Conservation (phyloP, 2,797 vertebrate species). For the Xerus rutilus region DNA sequence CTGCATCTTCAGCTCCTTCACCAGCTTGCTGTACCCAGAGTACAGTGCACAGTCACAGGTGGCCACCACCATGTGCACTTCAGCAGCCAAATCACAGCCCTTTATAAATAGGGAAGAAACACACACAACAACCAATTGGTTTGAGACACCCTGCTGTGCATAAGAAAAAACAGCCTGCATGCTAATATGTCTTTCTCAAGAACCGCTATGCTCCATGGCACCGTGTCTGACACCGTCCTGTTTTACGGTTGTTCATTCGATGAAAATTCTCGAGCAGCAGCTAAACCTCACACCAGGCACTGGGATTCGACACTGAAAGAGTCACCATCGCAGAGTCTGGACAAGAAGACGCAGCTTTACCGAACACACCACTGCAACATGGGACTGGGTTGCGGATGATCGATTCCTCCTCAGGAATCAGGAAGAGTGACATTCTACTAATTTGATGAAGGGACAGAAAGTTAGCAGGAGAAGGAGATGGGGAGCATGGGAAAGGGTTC, state of each 20-base stretch:
- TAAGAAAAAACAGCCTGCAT: background rate
- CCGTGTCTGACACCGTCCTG: background rate
- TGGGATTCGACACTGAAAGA: background rate
- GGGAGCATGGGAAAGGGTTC: background rate
- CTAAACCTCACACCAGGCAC: background rate
- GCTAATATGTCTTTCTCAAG: background rate
- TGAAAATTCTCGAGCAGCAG: background rate
- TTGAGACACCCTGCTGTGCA: background rate
- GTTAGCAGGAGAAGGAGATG: background rate
- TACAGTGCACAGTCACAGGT: background rate
- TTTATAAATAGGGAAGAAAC: slow-evolving; percentile 40
- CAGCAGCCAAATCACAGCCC: slow-evolving; percentile 25
- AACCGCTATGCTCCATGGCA: background rate
- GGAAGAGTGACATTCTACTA: background rate
- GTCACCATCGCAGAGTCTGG: background rate
- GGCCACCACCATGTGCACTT: background rate
- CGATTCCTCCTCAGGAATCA: background rate
- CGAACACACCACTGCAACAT: background rate
- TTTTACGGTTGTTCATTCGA: background rate
- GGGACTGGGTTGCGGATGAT: background rate
- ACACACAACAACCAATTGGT: slow-evolving; percentile 23
- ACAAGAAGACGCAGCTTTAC: background rate
- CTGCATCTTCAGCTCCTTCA: background rate
- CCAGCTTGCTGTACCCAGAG: background rate
- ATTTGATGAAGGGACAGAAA: background rate